phyloP scores from a whole-genome alignment of 1,140 invertebrate genomes.

The Oedothorax gibbosus region DNA sequence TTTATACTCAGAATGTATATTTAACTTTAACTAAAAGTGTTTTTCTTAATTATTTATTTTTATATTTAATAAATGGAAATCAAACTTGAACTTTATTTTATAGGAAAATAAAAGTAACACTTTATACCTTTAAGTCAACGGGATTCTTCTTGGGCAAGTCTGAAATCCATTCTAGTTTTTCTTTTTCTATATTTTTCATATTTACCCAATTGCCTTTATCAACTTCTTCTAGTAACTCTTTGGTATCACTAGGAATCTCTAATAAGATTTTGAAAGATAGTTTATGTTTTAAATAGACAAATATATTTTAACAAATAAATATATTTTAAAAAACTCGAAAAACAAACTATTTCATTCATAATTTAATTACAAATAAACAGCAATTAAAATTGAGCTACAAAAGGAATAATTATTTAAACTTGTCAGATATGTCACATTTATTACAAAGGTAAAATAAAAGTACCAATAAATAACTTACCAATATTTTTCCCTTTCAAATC shows the following conservation, averaged over 20 bases:
- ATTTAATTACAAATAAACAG: not conserved
- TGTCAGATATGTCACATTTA: not conserved
- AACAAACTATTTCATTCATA: not conserved
- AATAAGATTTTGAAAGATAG: not conserved
- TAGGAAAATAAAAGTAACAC: conserved; percentile 60
- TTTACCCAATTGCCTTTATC: conserved; percentile 50
- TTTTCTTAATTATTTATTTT: too few species aligned
- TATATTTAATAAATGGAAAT: too few species aligned
- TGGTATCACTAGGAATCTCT: conserved; percentile 42
- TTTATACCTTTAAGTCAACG: conserved; percentile 62
- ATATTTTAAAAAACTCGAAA: not conserved
- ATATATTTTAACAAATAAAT: too few species aligned
- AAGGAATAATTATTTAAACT: not conserved
- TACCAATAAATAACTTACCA: not conserved
- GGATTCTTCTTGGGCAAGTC: conserved; percentile 44
- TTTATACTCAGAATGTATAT: not conserved
- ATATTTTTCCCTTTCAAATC: not conserved
- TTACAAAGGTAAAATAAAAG: not conserved
- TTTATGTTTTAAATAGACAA: too few species aligned
- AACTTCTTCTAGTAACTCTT: conserved; percentile 21
- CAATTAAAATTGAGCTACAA: not conserved
- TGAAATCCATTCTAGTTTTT: conserved; percentile 60
- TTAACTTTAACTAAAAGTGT: too few species aligned
- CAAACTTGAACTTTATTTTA: too few species aligned
- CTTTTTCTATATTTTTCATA: conserved; percentile 62